Evolutionary conservation across 2,888 invertebrate species (phyloP).

Genomic region (Fissipunctia ypsillon): DNA sequence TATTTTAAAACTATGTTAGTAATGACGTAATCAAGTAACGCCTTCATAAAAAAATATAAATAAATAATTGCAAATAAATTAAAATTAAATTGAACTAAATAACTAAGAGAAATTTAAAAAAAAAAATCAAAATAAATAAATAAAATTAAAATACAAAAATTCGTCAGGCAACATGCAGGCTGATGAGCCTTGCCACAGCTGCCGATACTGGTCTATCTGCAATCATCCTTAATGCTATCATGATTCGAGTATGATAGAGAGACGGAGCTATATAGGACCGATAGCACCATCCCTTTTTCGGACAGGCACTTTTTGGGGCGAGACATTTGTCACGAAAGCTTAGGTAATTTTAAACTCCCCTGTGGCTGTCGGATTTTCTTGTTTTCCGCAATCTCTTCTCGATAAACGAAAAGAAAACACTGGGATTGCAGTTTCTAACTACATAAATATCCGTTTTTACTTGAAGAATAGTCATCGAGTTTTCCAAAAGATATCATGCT

Average conservation of each 20-base stretch:
- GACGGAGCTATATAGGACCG: neutral
- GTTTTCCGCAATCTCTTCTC: neutral
- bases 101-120: too few relatives aligned
- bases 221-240: too few relatives aligned
- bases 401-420: neutral
- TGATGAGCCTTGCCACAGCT: too few relatives aligned
- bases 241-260: neutral
- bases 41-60: too few relatives aligned
- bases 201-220: too few relatives aligned
- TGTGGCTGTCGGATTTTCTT: neutral
- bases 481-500: constrained; percentile 55
- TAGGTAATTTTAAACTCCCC: neutral
- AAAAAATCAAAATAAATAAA: too few relatives aligned
- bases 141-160: too few relatives aligned
- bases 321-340: neutral
- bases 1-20: too few relatives aligned
- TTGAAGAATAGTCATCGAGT: constrained; percentile 33
- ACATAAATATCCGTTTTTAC: neutral
- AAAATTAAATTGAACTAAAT: too few relatives aligned
- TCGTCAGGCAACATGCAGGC: too few relatives aligned
- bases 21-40: too few relatives aligned
- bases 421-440: neutral
- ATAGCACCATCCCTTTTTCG: neutral
- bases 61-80: too few relatives aligned
- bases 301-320: neutral